Conservation (phyloP, 1,140 invertebrate species). For the Atta texana region DNA sequence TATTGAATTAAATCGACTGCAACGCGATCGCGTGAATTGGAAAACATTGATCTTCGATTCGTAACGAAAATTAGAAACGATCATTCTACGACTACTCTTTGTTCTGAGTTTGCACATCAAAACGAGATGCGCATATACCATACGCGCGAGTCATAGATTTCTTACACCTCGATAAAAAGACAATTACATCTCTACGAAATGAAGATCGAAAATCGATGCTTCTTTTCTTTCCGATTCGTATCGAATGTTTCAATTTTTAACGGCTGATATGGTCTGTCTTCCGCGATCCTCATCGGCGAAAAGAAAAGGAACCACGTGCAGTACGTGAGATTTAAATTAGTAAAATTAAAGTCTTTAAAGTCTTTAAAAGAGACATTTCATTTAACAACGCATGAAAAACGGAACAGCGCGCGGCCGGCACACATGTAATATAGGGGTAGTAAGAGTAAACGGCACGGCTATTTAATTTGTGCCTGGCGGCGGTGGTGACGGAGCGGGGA, state of each 20-base stretch:
- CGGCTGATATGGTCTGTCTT: neutral
- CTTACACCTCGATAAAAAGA: neutral
- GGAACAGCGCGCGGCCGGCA: neutral
- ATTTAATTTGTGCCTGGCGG: conserved; percentile 78
- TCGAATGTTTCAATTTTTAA: conserved; percentile 10
- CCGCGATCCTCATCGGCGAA: neutral
- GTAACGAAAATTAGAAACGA: neutral
- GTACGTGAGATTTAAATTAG: conserved; percentile 48
- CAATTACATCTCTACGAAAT: neutral
- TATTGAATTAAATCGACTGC: neutral
- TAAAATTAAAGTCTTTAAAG: neutral
- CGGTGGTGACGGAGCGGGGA: conserved; percentile 28
- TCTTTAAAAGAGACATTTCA: conserved; percentile 43
- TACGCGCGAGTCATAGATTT: neutral
- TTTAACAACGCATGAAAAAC: conserved; percentile 46
- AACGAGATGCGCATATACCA: neutral
- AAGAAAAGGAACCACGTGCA: neutral
- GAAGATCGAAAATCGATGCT: neutral
- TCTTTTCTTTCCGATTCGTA: neutral
- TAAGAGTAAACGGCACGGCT: conserved; percentile 69
- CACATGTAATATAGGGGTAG: neutral
- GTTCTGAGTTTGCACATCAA: neutral
- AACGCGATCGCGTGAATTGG: neutral
- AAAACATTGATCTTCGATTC: neutral
- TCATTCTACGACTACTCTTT: neutral